A percentile compares a stretch with the other conserved stretches of the same genome.
Conservation (phyloP, 2,113 vertebrate genomes). For the Acrocephalus kingi region DNA sequence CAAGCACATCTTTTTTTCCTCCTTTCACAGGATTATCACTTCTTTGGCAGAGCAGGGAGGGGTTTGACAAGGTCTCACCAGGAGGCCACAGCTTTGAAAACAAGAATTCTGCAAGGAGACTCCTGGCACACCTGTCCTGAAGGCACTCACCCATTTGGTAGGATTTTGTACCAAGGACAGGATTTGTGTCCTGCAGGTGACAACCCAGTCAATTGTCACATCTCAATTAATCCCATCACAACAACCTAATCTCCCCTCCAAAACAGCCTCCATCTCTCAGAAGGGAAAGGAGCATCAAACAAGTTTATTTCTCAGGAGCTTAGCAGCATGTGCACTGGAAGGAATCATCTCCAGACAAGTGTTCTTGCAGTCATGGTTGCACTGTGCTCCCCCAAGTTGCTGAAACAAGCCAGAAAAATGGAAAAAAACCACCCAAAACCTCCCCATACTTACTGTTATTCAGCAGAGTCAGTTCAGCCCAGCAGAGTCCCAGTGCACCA, state of each 20-base stretch:
- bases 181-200: neutral
- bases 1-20: neutral
- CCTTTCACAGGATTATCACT: neutral
- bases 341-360: neutral
- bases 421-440: neutral
- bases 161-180: neutral
- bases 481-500: neutral
- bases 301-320: neutral
- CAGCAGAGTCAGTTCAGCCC: neutral
- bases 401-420: neutral
- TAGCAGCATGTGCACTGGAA: neutral
- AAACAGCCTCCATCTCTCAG: neutral
- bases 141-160: neutral
- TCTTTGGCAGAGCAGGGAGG: neutral
- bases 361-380: neutral
- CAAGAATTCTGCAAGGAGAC: neutral
- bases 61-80: neutral
- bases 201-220: neutral
- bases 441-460: neutral
- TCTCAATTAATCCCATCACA: neutral
- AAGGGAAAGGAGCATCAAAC: neutral
- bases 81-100: neutral
- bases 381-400: accelerated
- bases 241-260: neutral
- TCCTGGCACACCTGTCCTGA: neutral